Base-by-base conservation (phyloP, 2,797 vertebrate genomes). In the Gouania willdenowi region DNA sequence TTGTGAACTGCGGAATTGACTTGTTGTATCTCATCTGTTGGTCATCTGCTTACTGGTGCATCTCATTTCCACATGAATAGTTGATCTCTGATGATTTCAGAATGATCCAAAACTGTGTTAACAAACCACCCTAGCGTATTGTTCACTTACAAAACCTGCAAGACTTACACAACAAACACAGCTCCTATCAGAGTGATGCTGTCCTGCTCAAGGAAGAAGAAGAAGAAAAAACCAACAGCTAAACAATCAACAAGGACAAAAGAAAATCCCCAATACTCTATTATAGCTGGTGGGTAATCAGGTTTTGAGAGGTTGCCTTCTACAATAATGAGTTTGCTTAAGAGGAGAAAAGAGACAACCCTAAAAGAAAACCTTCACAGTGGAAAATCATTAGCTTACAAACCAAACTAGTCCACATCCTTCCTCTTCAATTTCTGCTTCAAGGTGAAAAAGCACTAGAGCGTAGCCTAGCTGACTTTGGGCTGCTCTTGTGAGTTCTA, bases 31-130 rank as follows among this genome's bases (percentile, higher is more conserved):
- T 29, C 35, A 20, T 32, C 41, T 37, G 29, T 10, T 7, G 63
- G 49, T 75, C 46, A 54, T 38, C 25, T 22, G 18, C 16, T 27
- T 35, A 26, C 26, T 23, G 32, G 32, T 48, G 17, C 2, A 0
- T 28, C n/a, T 27, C n/a, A 67, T 70, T 67, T 42, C 6, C 66
- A 63, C 60, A 25, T 54, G 39, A 68, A 73, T 57, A 22, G 22
- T 29, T 0, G 2, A 22, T 30, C 41, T 48, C 47, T 30, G 47
- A 30, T 41, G 39, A 39, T 51, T 45, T 13, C 35, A 35, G 37
- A 17, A 59, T 51, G 37, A 56, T 26, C 26, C 20, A 15, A 32
- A 48, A 32, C 36, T 1, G 2, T 10, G 39, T 64, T 32, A 31
- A 13, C 2, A 3, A 5, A 1, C 5, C 12, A 1, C 30, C 14